phyloP scores from a whole-genome alignment of 2,113 vertebrate species.

The Callospermophilus lateralis region DNA sequence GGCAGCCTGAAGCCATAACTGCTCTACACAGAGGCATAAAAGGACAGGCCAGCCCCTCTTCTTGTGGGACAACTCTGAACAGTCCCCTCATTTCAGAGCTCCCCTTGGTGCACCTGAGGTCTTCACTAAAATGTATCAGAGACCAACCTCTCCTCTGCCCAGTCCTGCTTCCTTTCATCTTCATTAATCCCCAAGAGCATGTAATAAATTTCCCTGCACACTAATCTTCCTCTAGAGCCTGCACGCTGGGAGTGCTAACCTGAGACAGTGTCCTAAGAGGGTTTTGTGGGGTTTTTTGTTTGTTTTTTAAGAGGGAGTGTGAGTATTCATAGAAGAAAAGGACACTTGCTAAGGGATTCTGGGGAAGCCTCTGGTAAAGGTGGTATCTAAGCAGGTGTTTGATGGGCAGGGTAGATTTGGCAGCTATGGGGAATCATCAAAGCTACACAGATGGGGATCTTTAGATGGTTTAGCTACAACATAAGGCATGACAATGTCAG shows the following conservation, averaged over 20 bases:
- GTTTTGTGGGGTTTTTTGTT: neutral
- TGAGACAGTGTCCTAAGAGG: neutral
- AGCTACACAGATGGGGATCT: fast-evolving
- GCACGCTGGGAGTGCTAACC: neutral
- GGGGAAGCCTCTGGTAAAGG: neutral
- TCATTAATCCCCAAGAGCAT: neutral
- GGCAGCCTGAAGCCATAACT: neutral
- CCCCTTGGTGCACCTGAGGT: neutral
- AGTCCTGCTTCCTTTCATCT: neutral
- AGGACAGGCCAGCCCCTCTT: neutral
- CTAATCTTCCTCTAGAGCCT: neutral
- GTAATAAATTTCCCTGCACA: neutral
- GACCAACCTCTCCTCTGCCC: neutral
- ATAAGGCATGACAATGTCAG: no score
- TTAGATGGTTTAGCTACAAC: no score
- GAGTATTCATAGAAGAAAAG: neutral
- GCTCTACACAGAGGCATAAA: neutral
- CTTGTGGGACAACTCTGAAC: neutral
- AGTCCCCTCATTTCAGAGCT: neutral
- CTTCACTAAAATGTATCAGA: neutral
- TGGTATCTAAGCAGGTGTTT: neutral
- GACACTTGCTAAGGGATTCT: neutral
- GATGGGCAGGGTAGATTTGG: neutral
- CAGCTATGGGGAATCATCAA: neutral
- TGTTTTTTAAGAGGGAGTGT: neutral